Conservation (phyloP, 2,888 invertebrate species). For the Lasioglossum zephyrum region DNA sequence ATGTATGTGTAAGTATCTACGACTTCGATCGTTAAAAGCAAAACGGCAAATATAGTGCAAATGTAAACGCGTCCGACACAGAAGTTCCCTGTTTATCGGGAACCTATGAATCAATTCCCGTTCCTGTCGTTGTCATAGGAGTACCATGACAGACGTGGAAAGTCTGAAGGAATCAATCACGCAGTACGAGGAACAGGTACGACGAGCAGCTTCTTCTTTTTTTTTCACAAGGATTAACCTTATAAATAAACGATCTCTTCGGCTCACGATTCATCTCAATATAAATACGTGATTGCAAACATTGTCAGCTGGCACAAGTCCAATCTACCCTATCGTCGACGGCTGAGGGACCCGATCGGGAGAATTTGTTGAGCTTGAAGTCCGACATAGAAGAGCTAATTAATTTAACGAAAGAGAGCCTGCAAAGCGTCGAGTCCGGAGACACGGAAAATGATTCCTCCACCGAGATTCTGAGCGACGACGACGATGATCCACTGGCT, state of each 20-base stretch:
- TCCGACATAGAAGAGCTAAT: constrained; percentile 89
- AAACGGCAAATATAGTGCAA: constrained; percentile 13
- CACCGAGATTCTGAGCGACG: constrained; percentile 72
- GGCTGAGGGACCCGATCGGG: constrained; percentile 85
- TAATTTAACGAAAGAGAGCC: constrained; percentile 88
- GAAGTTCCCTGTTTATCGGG: background rate
- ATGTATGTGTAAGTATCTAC: background rate
- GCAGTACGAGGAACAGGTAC: constrained; percentile 80
- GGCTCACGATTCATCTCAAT: background rate
- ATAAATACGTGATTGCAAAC: background rate
- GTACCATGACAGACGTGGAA: constrained; percentile 73
- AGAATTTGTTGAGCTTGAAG: constrained; percentile 87
- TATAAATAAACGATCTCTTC: background rate
- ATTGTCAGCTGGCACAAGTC: constrained; percentile 87
- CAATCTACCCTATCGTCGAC: constrained; percentile 86
- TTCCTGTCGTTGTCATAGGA: background rate
- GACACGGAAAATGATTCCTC: constrained; percentile 70
- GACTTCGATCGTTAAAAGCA: constrained; percentile 43
- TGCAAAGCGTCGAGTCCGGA: constrained; percentile 78
- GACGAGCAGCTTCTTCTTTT: background rate
- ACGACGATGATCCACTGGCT: constrained; percentile 80
- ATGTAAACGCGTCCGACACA: constrained; percentile 23
- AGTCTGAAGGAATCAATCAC: constrained; percentile 74
- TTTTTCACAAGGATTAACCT: constrained; percentile 27
- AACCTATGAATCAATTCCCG: background rate